phyloP scores from a whole-genome alignment of 30 jellyfish, hydroid and myxozoan genomes.

The Cassiopea xamachana region DNA sequence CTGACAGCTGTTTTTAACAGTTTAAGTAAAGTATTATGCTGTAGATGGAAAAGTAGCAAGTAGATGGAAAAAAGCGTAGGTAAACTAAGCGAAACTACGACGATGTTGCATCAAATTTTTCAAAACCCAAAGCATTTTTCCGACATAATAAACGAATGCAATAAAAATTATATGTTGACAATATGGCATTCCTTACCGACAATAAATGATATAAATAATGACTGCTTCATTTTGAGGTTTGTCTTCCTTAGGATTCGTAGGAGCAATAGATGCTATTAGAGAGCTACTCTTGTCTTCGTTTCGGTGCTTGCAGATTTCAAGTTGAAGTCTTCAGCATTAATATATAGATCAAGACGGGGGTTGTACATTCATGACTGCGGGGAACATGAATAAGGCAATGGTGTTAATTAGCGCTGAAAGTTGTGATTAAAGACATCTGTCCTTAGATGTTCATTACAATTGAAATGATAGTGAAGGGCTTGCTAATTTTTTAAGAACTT shows the following conservation, averaged over 20 bases:
- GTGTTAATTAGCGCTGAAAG: background rate
- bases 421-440: background rate
- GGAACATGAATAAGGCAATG: background rate
- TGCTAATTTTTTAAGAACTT: background rate
- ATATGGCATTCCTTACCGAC: background rate
- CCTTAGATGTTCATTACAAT: background rate
- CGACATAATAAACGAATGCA: no score
- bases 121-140: no score
- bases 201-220: background rate
- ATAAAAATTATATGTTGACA: no score
- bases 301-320: background rate
- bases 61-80: background rate
- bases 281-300: background rate
- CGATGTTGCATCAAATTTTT: background rate
- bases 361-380: background rate
- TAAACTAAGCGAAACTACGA: background rate
- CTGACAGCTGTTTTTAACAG: background rate
- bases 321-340: background rate
- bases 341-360: background rate
- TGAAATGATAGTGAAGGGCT: background rate
- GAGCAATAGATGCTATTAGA: background rate
- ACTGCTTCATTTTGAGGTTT: background rate
- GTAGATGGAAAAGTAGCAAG: no score
- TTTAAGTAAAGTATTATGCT: no score
- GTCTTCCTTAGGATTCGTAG: background rate